Conservation (phyloP, 1,140 invertebrate species). For the Whitmania pigra region DNA sequence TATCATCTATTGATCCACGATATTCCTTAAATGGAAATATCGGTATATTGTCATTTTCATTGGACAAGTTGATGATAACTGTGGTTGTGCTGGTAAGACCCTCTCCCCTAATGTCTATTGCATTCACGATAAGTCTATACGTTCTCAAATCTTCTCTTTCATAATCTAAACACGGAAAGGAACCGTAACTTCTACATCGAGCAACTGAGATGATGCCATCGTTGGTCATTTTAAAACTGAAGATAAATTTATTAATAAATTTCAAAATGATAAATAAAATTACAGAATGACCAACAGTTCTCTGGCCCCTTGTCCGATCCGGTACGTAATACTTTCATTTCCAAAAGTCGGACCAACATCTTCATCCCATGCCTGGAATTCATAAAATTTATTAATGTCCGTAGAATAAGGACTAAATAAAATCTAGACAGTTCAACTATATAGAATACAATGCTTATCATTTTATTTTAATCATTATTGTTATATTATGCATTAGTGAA, state of each 20-base stretch:
- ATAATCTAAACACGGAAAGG: background rate
- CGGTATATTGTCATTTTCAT: background rate
- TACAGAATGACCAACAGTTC: background rate
- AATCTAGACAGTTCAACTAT: background rate
- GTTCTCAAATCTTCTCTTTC: background rate
- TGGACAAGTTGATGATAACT: background rate
- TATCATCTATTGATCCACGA: background rate
- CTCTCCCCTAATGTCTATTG: background rate
- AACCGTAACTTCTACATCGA: background rate
- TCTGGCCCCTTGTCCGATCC: background rate
- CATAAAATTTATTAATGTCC: background rate
- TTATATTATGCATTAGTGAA: background rate
- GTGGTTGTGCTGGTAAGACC: constrained; percentile 1
- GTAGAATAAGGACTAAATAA: background rate
- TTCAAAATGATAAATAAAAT: constrained; percentile 2
- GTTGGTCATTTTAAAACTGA: background rate
- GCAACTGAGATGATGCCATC: background rate
- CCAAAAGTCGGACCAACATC: constrained; percentile 3
- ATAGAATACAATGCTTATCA: background rate
- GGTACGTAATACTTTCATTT: constrained; percentile 4
- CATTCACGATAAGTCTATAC: background rate
- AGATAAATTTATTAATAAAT: background rate
- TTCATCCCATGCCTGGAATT: background rate
- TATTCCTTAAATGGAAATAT: background rate
- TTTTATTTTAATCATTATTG: background rate